Conservation (phyloP, 2,113 vertebrate species). For the Seriola aureovittata region DNA sequence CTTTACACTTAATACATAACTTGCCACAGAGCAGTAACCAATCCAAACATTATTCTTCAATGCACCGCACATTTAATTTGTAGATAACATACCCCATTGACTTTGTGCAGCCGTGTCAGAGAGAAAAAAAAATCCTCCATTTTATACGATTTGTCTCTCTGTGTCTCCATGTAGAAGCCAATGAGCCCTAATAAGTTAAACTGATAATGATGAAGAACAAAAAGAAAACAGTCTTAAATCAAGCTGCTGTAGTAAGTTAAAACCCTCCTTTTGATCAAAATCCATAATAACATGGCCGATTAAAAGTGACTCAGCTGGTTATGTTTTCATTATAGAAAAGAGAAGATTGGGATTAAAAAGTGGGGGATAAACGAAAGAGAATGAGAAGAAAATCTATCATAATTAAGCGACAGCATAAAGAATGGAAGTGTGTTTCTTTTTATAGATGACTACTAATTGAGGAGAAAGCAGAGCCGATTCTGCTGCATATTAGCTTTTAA, state of each 20-base stretch:
- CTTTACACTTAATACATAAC: not conserved
- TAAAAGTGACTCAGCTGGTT: constrained; percentile 72
- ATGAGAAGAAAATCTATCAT: constrained; percentile 74
- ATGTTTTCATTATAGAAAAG: constrained; percentile 68
- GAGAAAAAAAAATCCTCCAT: constrained; percentile 2
- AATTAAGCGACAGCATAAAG: constrained; percentile 68
- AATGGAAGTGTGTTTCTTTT: constrained; percentile 68
- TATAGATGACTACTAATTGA: constrained; percentile 75
- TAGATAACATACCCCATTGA: constrained; percentile 58
- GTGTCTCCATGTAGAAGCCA: constrained; percentile 42
- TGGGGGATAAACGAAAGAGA: constrained; percentile 63
- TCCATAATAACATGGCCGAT: constrained; percentile 63
- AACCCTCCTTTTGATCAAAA: constrained; percentile 63
- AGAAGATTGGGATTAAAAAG: constrained; percentile 28
- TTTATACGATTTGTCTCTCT: constrained; percentile 56
- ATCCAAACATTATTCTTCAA: constrained; percentile 42
- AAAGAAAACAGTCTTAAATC: constrained; percentile 69
- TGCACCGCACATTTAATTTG: constrained; percentile 56
- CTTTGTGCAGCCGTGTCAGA: constrained; percentile 45
- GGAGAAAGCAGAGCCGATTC: constrained; percentile 63
- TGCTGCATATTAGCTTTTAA: constrained; percentile 75
- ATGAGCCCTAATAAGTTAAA: constrained; percentile 71
- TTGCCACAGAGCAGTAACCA: constrained; percentile 10
- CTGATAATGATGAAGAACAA: constrained; percentile 64
- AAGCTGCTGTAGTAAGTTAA: constrained; percentile 46